Evolutionary conservation across 2,113 vertebrate species (phyloP).

Genomic region (Epinephelus lanceolatus): DNA sequence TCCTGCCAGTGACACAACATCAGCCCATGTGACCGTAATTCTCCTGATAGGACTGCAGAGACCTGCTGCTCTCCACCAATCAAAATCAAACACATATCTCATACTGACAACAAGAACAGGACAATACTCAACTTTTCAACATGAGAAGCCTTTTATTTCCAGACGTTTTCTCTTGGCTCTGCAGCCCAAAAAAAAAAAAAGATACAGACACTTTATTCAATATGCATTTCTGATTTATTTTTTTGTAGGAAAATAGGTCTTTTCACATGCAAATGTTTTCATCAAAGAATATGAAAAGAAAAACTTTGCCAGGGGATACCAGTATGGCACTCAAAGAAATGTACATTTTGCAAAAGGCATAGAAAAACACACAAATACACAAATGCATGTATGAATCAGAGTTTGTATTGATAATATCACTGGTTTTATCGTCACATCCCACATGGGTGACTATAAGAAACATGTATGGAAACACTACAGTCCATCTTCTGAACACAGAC

Average conservation of each 20-base stretch:
- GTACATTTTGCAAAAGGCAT: slow-evolving; percentile 75
- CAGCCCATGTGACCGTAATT: slow-evolving; percentile 46
- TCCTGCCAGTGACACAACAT: slow-evolving; percentile 52
- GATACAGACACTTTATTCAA: slow-evolving; percentile 19
- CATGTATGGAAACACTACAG: slow-evolving; percentile 22
- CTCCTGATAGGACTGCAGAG: slow-evolving; percentile 51
- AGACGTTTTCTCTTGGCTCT: background rate
- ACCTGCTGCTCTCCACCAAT: slow-evolving; percentile 34
- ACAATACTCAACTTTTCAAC: background rate
- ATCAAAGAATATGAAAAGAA: slow-evolving; percentile 66
- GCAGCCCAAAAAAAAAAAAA: slow-evolving; percentile 16
- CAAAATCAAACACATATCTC: slow-evolving; percentile 38
- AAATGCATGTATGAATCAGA: slow-evolving; percentile 52
- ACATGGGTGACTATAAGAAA: slow-evolving; percentile 36
- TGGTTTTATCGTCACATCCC: slow-evolving; percentile 48
- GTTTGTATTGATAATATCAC: slow-evolving; percentile 43
- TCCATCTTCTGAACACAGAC: slow-evolving; percentile 31
- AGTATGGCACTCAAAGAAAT: slow-evolving; percentile 73
- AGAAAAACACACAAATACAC: slow-evolving; percentile 70
- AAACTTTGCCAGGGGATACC: slow-evolving; percentile 59
- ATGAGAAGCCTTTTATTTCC: background rate
- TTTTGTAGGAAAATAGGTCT: slow-evolving; percentile 81
- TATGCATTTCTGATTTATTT: slow-evolving; percentile 66
- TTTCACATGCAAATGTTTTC: slow-evolving; percentile 78
- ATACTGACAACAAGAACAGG: slow-evolving; percentile 21